These are phyloP conservation scores for Callorhinus ursinus DNA, from an alignment of 2,113 vertebrate species.

Conservation along the genomic window DNA sequence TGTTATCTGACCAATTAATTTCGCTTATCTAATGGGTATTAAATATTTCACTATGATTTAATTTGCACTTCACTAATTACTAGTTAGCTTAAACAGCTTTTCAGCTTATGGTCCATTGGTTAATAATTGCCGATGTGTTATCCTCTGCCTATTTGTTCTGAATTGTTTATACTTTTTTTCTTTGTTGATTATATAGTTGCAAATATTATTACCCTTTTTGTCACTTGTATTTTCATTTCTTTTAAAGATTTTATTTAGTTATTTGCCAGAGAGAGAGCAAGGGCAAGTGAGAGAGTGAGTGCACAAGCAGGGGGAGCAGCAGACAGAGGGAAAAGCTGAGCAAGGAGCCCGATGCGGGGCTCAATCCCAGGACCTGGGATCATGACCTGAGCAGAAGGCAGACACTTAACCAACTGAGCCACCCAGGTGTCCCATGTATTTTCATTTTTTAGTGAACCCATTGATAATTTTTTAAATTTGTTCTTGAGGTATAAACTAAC, in stretches of 20 bases:
- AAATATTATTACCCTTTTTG: background rate
- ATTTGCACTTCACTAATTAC: constrained; percentile 29
- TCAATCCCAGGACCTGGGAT: background rate
- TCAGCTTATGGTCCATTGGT: background rate
- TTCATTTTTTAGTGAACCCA: background rate
- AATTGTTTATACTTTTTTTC: background rate
- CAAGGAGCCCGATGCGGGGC: background rate
- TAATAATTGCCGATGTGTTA: background rate
- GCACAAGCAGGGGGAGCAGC: background rate
- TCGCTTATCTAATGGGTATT: background rate
- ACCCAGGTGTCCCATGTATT: background rate
- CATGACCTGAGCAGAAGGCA: background rate
- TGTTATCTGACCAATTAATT: background rate
- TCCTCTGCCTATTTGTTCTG: background rate
- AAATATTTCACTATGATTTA: constrained; percentile 42
- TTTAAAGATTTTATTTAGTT: background rate
- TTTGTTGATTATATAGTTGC: background rate
- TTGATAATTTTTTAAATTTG: background rate
- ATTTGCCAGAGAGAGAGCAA: background rate
- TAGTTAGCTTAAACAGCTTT: background rate
- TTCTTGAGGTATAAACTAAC: background rate
- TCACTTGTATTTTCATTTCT: background rate
- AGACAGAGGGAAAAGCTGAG: background rate
- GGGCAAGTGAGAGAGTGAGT: background rate
- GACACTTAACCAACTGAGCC: background rate